Percentiles rank a stretch among this genome's conserved stretches.
Conservation (phyloP, 2,888 invertebrate genomes). For the Perizoma flavofasciatum region DNA sequence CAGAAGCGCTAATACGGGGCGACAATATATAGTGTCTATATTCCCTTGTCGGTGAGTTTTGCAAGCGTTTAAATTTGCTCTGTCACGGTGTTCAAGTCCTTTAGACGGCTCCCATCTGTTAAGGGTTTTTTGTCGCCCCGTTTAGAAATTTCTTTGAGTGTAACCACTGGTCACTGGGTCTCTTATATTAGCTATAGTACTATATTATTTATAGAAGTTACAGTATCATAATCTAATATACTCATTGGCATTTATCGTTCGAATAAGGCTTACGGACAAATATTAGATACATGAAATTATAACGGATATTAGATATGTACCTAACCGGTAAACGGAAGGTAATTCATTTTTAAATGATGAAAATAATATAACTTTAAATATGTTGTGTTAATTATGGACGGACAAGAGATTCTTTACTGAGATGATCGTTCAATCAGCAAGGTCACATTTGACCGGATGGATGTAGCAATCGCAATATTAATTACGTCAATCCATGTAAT, state of each 20-base stretch:
- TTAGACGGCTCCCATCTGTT: too few relatives aligned
- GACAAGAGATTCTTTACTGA: constrained; percentile 2
- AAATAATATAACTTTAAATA: constrained; percentile 6
- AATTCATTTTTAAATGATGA: constrained; percentile 29
- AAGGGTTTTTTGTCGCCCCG: too few relatives aligned
- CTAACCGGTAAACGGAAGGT: constrained; percentile 24
- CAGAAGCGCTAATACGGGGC: too few relatives aligned
- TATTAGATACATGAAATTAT: constrained; percentile 14
- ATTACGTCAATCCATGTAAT: constrained; percentile 63
- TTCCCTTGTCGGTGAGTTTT: too few relatives aligned
- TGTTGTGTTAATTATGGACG: too few relatives aligned
- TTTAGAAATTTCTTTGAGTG: too few relatives aligned
- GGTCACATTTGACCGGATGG: constrained; percentile 51
- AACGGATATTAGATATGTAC: constrained; percentile 30
- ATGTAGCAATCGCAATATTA: constrained; percentile 55
- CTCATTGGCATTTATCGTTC: constrained; percentile 15
- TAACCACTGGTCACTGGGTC: constrained; percentile 44
- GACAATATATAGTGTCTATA: too few relatives aligned
- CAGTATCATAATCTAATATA: constrained; percentile 22
- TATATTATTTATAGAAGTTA: constrained; percentile 11
- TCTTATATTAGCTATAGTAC: constrained; percentile 35
- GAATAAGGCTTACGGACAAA: constrained; percentile 16
- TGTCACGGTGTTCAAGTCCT: too few relatives aligned
- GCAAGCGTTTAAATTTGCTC: too few relatives aligned
- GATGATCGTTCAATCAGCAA: constrained; percentile 39